phyloP scores from a whole-genome alignment of 1,140 invertebrate genomes.

The Diabrotica undecimpunctata region DNA sequence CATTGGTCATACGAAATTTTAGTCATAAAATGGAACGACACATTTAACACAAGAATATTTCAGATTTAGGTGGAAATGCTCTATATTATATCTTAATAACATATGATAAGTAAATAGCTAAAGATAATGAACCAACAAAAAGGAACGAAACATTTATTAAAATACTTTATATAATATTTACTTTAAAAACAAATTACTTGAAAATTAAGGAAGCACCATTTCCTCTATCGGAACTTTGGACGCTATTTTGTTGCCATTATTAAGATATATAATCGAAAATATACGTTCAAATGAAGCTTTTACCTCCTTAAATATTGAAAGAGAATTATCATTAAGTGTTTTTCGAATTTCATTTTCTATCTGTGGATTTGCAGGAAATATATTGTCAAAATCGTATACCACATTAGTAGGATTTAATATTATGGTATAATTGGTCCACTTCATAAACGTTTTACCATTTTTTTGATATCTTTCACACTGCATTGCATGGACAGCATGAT shows the following conservation, averaged over 20 bases:
- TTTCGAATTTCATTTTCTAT: constrained; percentile 29
- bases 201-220: constrained; percentile 38
- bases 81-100: neutral
- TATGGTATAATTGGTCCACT: constrained; percentile 18
- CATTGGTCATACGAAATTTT: too few species aligned
- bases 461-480: constrained; percentile 35
- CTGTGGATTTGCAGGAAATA: constrained; percentile 32
- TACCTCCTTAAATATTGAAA: constrained; percentile 31
- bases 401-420: constrained; percentile 15
- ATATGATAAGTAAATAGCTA: neutral
- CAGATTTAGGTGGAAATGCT: too few species aligned
- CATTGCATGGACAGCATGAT: constrained; percentile 23
- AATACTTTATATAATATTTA: too few species aligned
- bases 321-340: constrained; percentile 33
- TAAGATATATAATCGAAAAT: constrained; percentile 45
- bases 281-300: constrained; percentile 36
- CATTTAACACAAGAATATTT: too few species aligned
- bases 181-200: too few species aligned
- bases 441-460: constrained; percentile 26
- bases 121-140: neutral
- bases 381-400: constrained; percentile 31
- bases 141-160: neutral
- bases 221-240: constrained; percentile 48
- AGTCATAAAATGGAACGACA: too few species aligned
- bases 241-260: constrained; percentile 47